Conservation (phyloP, 2,888 invertebrate species). For the Sipha maydis region DNA sequence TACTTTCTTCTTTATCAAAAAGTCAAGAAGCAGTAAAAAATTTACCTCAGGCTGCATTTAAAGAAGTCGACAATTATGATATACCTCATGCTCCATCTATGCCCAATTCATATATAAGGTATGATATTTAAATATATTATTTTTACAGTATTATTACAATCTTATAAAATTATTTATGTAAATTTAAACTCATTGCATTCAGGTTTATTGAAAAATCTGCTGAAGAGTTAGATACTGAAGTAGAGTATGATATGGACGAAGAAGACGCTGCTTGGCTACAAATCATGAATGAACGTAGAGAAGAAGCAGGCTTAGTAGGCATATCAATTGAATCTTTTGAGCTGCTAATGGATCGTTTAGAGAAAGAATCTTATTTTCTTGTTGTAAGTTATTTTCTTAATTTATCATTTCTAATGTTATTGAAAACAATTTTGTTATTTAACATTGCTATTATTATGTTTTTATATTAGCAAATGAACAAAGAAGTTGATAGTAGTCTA, state of each 20-base stretch:
- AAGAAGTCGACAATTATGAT: constrained; percentile 80
- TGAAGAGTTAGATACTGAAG: constrained; percentile 91
- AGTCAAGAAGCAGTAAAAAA: constrained; percentile 69
- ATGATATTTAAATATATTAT: neutral
- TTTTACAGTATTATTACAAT: constrained; percentile 32
- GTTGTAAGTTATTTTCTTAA: constrained; percentile 67
- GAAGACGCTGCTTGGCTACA: constrained; percentile 96
- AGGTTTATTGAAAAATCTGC: constrained; percentile 93
- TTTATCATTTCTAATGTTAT: neutral
- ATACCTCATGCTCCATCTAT: constrained; percentile 85
- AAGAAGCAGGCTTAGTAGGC: constrained; percentile 76
- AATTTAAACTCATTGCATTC: neutral
- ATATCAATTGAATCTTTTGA: constrained; percentile 93
- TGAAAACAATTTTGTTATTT: neutral
- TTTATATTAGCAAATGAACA: constrained; percentile 63
- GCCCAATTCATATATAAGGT: constrained; percentile 81
- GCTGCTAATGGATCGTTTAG: constrained; percentile 95
- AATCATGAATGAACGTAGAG: constrained; percentile 85
- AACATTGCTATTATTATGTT: neutral
- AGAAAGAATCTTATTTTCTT: constrained; percentile 97
- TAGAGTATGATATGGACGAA: constrained; percentile 98
- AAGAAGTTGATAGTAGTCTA: constrained; percentile 63
- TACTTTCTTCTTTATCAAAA: constrained; percentile 55
- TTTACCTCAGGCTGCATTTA: constrained; percentile 78
- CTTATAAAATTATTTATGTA: neutral